phyloP scores from a whole-genome alignment of 2,888 invertebrate species.

The Cinara cedri region DNA sequence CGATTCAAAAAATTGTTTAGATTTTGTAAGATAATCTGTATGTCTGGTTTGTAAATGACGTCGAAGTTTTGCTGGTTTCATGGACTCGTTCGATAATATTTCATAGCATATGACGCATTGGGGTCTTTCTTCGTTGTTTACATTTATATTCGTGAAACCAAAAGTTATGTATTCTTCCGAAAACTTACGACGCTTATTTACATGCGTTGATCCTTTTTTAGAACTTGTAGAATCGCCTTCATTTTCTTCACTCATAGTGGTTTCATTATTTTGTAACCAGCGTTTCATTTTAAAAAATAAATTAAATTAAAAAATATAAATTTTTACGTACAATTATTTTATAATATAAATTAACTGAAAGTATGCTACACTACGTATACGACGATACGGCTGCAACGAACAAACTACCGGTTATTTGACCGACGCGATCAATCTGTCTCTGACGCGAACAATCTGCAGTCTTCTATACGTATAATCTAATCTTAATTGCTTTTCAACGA shows the following conservation, averaged over 20 bases:
- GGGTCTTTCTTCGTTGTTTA: slow-evolving; percentile 58
- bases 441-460: no score
- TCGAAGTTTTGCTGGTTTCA: slow-evolving; percentile 59
- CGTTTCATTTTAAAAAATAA: slow-evolving; percentile 17
- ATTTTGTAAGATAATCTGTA: slow-evolving; percentile 26
- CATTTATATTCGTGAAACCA: slow-evolving; percentile 59
- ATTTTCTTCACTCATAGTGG: background rate
- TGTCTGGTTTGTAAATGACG: slow-evolving; percentile 58
- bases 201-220: background rate
- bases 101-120: slow-evolving; percentile 59
- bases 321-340: no score
- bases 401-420: slow-evolving; percentile 24
- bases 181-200: slow-evolving; percentile 1
- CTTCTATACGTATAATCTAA: no score
- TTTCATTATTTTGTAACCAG: background rate
- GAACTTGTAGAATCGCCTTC: background rate
- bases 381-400: background rate
- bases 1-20: no score
- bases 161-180: background rate
- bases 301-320: background rate
- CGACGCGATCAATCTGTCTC: slow-evolving; percentile 7
- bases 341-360: slow-evolving; percentile 25
- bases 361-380: background rate
- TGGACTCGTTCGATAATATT: slow-evolving; percentile 59
- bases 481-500: slow-evolving; percentile 4